phyloP scores from a whole-genome alignment of 2,797 vertebrate species.

The Cottoperca gobio region DNA sequence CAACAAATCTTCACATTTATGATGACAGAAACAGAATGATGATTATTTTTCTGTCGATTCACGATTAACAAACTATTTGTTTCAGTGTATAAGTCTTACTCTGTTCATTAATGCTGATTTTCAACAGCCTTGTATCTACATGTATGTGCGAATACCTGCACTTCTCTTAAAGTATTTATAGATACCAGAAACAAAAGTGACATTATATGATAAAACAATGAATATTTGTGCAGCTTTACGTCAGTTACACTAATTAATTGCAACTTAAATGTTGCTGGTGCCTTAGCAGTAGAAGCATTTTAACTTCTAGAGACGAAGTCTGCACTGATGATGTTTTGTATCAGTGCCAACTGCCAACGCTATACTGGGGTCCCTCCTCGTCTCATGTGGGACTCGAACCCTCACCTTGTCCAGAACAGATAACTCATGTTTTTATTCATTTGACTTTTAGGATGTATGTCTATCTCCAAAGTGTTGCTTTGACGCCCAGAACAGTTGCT shows the following conservation, averaged over 20 bases:
- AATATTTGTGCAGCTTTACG: slow-evolving; percentile 7
- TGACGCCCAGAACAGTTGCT: background rate
- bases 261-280: slow-evolving; percentile 62
- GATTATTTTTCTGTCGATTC: background rate
- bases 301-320: slow-evolving; percentile 20
- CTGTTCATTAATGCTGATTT: background rate
- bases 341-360: slow-evolving; percentile 42
- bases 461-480: slow-evolving; percentile 3
- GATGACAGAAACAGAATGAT: background rate
- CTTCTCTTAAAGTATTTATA: background rate
- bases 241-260: slow-evolving; percentile 6
- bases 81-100: slow-evolving; percentile 2
- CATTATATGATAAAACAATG: background rate
- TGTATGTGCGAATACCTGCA: background rate
- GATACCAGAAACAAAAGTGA: background rate
- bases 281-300: slow-evolving; percentile 62
- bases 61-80: background rate
- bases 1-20: background rate
- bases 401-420: slow-evolving; percentile 16
- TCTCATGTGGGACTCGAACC: slow-evolving; percentile 15
- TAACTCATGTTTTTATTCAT: slow-evolving; percentile 32
- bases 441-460: slow-evolving; percentile 1
- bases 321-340: slow-evolving; percentile 37
- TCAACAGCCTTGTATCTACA: background rate
- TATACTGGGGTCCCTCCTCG: background rate